Evolutionary conservation across 2,888 invertebrate genomes (phyloP).

Genomic region (Tipula lateralis): DNA sequence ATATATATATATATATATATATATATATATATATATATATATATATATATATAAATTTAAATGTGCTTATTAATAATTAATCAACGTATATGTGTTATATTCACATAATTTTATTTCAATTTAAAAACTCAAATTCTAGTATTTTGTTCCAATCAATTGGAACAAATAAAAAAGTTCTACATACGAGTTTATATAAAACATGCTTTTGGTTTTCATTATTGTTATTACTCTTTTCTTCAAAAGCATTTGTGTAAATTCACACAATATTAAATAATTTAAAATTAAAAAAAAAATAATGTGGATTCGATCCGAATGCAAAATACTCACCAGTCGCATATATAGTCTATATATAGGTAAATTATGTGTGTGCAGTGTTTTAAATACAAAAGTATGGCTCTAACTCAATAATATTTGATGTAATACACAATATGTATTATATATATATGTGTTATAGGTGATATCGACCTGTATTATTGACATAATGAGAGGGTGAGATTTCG

Average conservation of each 20-base stretch:
- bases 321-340: not conserved
- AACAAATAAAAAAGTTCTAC: not conserved
- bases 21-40: not conserved
- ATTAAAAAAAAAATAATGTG: not conserved
- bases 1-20: too few species aligned
- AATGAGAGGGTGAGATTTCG: not conserved
- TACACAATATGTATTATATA: too few species aligned
- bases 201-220: not conserved
- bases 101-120: not conserved
- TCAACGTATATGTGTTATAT: not conserved
- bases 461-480: not conserved
- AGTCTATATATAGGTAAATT: not conserved
- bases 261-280: constrained; percentile 33
- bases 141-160: not conserved
- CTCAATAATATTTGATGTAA: not conserved
- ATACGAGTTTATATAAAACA: not conserved
- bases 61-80: not conserved
- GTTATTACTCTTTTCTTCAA: not conserved
- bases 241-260: constrained; percentile 31
- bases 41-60: not conserved
- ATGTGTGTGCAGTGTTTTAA: not conserved
- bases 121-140: not conserved
- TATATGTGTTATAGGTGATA: too few species aligned
- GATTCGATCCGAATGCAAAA: not conserved
- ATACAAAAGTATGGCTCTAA: not conserved